Percentiles rank a stretch among this genome's conserved stretches.
These are phyloP conservation scores for Corvus moneduloides DNA, from an alignment of 2,113 vertebrate species.

Conservation along the genomic window DNA sequence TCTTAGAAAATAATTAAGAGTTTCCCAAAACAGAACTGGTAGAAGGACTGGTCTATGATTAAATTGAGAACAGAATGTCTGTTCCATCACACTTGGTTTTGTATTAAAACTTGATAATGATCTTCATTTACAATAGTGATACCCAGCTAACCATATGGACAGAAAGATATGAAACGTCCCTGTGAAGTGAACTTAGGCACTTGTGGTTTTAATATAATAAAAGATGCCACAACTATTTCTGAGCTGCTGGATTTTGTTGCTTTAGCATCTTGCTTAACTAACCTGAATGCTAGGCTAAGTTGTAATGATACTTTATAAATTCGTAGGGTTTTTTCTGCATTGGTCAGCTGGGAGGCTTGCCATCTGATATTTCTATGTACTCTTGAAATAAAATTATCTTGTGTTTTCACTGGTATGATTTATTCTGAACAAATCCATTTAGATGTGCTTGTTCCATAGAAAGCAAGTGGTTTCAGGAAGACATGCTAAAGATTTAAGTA, in stretches of 20 bases:
- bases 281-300: neutral
- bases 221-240: neutral
- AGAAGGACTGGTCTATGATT: neutral
- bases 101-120: neutral
- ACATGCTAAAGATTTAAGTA: neutral
- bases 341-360: neutral
- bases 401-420: neutral
- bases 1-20: neutral
- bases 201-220: neutral
- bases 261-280: neutral
- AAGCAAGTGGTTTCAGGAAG: neutral
- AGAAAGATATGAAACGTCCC: neutral
- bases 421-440: neutral
- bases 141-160: neutral
- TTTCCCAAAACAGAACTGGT: neutral
- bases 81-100: neutral
- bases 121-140: neutral
- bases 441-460: neutral
- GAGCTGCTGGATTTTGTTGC: neutral
- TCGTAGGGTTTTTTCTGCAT: rapidly evolving
- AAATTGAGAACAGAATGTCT: neutral
- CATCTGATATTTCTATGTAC: neutral
- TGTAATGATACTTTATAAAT: neutral
- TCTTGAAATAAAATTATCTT: neutral
- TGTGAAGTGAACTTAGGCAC: neutral